Evolutionary conservation across 1,140 invertebrate species (phyloP).

Genomic region (Drosophila teissieri): DNA sequence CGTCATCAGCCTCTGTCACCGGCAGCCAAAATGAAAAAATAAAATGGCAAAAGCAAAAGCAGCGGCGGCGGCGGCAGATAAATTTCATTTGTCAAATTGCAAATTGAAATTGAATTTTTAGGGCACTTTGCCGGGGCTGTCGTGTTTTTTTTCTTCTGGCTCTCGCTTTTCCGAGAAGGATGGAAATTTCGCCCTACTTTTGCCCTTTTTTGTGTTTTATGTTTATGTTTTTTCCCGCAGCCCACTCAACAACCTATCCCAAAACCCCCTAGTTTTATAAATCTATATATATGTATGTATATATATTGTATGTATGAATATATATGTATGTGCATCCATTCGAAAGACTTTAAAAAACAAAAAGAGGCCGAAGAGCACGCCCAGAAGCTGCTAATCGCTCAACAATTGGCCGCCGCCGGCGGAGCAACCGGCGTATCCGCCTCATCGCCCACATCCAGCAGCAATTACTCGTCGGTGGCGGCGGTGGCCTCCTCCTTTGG

Average conservation of each 20-base stretch:
- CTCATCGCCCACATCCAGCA: conserved; percentile 41
- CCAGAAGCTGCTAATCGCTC: conserved; percentile 81
- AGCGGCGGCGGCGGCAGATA: conserved; percentile 20
- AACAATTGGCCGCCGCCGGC: conserved; percentile 73
- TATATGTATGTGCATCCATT: conserved; percentile 26
- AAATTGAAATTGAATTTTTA: conserved; percentile 75
- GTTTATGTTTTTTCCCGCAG: neutral
- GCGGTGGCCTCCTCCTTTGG: conserved; percentile 16
- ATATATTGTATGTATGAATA: conserved; percentile 30
- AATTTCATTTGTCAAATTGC: conserved; percentile 78
- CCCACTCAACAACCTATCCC: neutral
- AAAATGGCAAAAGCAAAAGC: neutral
- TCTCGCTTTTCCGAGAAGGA: neutral
- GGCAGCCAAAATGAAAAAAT: neutral
- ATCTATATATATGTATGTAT: conserved; percentile 1
- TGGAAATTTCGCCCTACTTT: conserved; percentile 4
- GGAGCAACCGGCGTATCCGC: conserved; percentile 42
- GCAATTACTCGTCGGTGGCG: conserved; percentile 28
- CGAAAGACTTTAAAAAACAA: conserved; percentile 82
- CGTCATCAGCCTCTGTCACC: conserved; percentile 29
- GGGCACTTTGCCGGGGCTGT: conserved; percentile 23
- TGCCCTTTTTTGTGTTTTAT: conserved; percentile 1
- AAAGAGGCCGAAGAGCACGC: conserved; percentile 84
- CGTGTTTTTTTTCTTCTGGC: neutral
- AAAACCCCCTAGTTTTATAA: neutral